A percentile compares a stretch with the other conserved stretches of the same genome.
Conservation (phyloP, 2,888 invertebrate genomes). For the Eristalinus aeneus region DNA sequence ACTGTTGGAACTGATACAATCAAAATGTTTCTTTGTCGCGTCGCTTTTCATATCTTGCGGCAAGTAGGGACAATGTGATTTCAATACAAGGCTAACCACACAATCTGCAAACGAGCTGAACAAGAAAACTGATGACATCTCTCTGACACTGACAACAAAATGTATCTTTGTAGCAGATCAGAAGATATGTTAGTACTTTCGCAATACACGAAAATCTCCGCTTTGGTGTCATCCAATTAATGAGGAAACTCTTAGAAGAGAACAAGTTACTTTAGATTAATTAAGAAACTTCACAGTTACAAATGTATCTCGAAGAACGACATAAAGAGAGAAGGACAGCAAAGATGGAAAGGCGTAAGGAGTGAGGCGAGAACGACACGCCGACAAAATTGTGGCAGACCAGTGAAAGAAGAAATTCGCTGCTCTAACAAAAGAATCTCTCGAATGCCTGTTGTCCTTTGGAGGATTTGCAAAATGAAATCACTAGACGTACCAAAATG, state of each 20-base stretch:
- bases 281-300: conserved; percentile 4
- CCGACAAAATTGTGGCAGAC: background rate
- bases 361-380: background rate
- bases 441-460: background rate
- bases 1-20: too few relatives aligned
- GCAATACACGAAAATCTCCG: background rate
- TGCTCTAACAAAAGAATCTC: conserved; percentile 5
- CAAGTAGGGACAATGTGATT: too few relatives aligned
- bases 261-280: conserved; percentile 18
- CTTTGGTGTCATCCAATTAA: background rate
- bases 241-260: background rate
- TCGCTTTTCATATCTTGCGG: too few relatives aligned
- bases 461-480: conserved; percentile 45
- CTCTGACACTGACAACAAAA: too few relatives aligned
- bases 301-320: background rate
- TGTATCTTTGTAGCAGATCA: too few relatives aligned
- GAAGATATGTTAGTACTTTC: background rate
- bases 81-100: too few relatives aligned
- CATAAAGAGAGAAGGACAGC: too few relatives aligned
- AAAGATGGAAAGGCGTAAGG: too few relatives aligned
- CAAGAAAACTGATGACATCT: too few relatives aligned
- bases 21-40: too few relatives aligned
- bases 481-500: conserved; percentile 12
- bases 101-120: too few relatives aligned
- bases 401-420: conserved; percentile 12